These are phyloP conservation scores for Triops cancriformis DNA, from an alignment of 1,140 invertebrate species.

Conservation along the genomic window DNA sequence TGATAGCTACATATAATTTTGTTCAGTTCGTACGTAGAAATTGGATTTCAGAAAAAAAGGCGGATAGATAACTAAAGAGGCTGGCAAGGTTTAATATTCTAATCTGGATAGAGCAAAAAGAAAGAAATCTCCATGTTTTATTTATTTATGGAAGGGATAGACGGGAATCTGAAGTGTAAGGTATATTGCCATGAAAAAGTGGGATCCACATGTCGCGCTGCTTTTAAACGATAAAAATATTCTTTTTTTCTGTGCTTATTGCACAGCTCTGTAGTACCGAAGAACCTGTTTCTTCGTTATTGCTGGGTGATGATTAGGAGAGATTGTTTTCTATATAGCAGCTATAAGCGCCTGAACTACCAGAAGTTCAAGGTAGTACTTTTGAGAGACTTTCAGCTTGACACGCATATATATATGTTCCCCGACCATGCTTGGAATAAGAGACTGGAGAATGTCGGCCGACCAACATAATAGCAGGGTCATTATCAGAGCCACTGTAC, in stretches of 20 bases:
- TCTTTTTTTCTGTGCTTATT: background rate
- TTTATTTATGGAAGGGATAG: background rate
- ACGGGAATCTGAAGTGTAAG: background rate
- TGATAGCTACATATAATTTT: background rate
- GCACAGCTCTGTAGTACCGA: background rate
- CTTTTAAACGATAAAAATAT: background rate
- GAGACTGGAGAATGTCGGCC: background rate
- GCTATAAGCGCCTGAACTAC: background rate
- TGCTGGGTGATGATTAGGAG: background rate
- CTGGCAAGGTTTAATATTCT: background rate
- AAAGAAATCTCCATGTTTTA: background rate
- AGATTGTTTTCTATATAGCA: slow-evolving; percentile 2
- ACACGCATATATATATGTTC: background rate
- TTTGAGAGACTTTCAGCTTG: background rate
- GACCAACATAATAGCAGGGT: slow-evolving; percentile 2
- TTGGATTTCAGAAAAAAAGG: background rate
- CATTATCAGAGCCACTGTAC: background rate
- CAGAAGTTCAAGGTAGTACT: background rate
- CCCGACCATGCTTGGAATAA: background rate
- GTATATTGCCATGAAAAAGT: background rate
- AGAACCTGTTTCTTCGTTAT: background rate
- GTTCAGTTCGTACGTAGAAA: background rate
- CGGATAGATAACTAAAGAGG: background rate
- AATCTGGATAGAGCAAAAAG: background rate
- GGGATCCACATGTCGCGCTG: background rate